Base-by-base conservation (phyloP, 2,113 vertebrate species). In the Alligator mississippiensis region DNA sequence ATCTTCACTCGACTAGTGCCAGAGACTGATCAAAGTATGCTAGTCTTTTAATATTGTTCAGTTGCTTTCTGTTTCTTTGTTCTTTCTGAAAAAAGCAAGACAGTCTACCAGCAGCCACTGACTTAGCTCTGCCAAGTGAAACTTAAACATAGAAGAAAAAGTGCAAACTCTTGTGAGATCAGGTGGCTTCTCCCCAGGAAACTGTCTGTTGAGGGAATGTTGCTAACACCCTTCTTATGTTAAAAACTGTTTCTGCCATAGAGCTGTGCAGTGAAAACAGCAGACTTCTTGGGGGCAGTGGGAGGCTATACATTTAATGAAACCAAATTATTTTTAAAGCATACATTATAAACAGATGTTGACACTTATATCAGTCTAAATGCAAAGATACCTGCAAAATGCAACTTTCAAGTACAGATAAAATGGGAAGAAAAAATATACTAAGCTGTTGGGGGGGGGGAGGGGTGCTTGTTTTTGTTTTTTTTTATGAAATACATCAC, bases 121-220 rank as follows among this genome's bases (percentile, higher is more conserved):
- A 96, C 81, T 89, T 66, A 87, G 85, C 95, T 94, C 87, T 85
- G 87, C 80, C 66, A 92, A 90, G 55, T 79, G 77, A 59, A 91
- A 89, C 77, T 30, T 85, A 92, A 97, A 89, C 93, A 95, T 21
- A 19, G 78, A 94, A 93, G 89, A 84, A 87, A 93, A 62, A 2
- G 5, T 60, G 66, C 74, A 18, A n/a, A 87, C 82, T 28, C 68
- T 80, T 78, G 87, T 77, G 47, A 90, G 78, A 81, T 63, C 10
- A 10, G 10, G 38, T 92, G 91, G 84, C 76, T 96, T 97, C 82
- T 97, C 77, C 59, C 63, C 86, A 84, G 89, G 87, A 96, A 14
- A 19, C 24, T 80, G 4, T 60, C 79, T 95, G 77, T 82, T 93
- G 84, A 82, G 85, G 72, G 87, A 84, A 58, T 90, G 96, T 9